Evolutionary conservation across 1,140 invertebrate genomes (phyloP), one percentile per base, ranked within the genome.

Genomic region (Aphelinus certus): DNA sequence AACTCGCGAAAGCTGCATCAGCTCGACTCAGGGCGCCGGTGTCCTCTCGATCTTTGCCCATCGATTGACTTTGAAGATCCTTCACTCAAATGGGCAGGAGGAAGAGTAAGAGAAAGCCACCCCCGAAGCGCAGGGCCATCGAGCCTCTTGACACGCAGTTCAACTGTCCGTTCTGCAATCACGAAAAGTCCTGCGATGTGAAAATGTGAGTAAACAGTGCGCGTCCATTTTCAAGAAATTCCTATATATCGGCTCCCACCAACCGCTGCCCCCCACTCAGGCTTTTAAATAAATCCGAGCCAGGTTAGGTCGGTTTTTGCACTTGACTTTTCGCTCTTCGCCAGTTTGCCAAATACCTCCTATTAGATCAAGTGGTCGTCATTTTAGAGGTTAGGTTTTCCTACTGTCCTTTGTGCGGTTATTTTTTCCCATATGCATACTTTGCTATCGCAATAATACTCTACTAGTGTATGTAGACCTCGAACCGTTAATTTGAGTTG

Each of bases 131-230:
- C 78, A 99, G 98, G 89, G 93, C 94, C 4, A 97, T 99, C 80
- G 93, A 97, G 83, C 95, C 98, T 1, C 87, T 99, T 48, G 98
- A 99, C 83, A 94, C 94, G 64, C 94, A 97, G 82, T 99, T 99
- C 85, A 99, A 99, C 85, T 99, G 98, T 84, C 98, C 98, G 4
- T 99, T 99, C 90, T 99, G 98, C 87, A 99, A 99, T 88, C 98
- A 99, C 84, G 98, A 99, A 88, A 97, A 97, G 81, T 98, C 97
- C 1, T 99, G 98, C 88, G 98, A 99, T 90, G 98, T 99, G 57
- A 99, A 99, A 93, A 96, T 99, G 98, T 98, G 91, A 91, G 93
- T 75, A 75, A 75, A 75, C 73, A 75, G 55, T 58, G 26, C 26
- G 26, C 26, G 26, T 26, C 26, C 26, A 26, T 26, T 26, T 26